A percentile compares a stretch with the other conserved stretches of the same genome.
phyloP scores from a whole-genome alignment of 2,113 vertebrate species.

The Alexandromys fortis region DNA sequence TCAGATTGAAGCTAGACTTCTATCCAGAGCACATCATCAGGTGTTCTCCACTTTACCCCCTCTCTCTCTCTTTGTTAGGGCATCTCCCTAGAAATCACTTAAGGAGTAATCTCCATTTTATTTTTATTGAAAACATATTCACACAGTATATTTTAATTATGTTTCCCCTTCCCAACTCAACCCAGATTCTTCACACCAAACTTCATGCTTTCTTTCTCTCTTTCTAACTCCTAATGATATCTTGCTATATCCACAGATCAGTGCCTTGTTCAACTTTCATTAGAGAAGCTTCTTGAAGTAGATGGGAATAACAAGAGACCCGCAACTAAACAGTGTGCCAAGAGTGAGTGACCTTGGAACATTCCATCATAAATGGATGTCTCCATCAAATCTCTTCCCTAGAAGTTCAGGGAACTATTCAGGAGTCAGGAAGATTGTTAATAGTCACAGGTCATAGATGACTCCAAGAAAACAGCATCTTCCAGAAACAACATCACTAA shows the following conservation, averaged over 20 bases:
- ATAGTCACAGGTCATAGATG: too few species aligned
- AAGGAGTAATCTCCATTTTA: not conserved
- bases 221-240: not conserved
- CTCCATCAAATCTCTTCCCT: too few species aligned
- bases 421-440: too few species aligned
- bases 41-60: not conserved
- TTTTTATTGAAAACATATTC: not conserved
- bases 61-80: not conserved
- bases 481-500: not conserved
- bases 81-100: not conserved
- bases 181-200: not conserved
- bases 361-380: too few species aligned
- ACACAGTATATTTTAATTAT: not conserved
- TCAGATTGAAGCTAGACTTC: too few species aligned
- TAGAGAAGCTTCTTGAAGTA: not conserved
- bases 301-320: not conserved
- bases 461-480: too few species aligned
- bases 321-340: not conserved
- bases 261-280: not conserved
- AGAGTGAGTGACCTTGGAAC: not conserved
- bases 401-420: too few species aligned
- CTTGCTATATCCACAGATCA: not conserved
- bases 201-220: not conserved
- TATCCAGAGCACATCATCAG: not conserved
- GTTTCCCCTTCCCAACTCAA: not conserved